Conservation (phyloP, 1,140 invertebrate species). For the Subanguina moxae region DNA sequence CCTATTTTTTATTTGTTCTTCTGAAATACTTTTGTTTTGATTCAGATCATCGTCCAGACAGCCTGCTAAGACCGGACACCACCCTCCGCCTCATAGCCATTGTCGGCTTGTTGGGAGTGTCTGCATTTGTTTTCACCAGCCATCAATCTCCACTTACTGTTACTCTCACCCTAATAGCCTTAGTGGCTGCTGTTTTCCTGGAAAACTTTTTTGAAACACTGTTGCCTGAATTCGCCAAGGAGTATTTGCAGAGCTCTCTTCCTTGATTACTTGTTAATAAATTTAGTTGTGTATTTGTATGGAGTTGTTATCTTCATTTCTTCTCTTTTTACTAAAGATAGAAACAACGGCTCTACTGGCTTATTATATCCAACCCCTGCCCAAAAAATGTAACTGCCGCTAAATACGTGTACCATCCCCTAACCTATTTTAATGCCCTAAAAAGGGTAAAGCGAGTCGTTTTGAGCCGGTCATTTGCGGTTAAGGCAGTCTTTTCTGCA, state of each 20-base stretch:
- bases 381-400: no score
- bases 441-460: no score
- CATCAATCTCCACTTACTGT: conserved; percentile 35
- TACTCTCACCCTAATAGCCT: conserved; percentile 31
- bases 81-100: conserved; percentile 47
- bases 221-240: neutral
- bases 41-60: conserved; percentile 39
- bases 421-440: no score
- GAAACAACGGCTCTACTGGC: neutral
- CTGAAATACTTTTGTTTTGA: conserved; percentile 14
- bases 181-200: conserved; percentile 37
- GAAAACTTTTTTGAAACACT: conserved; percentile 26
- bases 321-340: no score
- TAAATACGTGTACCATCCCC: no score
- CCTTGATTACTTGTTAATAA: neutral
- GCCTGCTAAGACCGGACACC: conserved; percentile 40
- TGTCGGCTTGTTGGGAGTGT: conserved; percentile 38
- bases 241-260: neutral
- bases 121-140: conserved; percentile 46
- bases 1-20: conserved; percentile 6
- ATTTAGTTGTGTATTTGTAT: neutral
- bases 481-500: no score
- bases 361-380: neutral
- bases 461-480: no score
- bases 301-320: neutral